Conservation (phyloP, 1,140 invertebrate genomes). For the Orius laevigatus region DNA sequence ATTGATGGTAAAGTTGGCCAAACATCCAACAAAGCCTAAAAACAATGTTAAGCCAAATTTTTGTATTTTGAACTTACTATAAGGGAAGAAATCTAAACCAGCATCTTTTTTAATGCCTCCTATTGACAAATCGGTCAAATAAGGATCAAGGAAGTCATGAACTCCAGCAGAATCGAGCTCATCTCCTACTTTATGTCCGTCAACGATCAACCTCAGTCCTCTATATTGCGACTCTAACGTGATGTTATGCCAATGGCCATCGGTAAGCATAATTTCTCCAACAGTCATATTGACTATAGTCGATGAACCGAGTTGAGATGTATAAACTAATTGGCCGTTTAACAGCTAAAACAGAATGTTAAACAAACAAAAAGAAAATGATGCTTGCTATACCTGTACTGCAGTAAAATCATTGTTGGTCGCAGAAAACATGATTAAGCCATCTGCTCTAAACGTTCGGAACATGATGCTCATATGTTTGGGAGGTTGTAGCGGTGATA, state of each 20-base stretch:
- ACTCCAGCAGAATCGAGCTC: slow-evolving; percentile 67
- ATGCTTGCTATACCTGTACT: slow-evolving; percentile 38
- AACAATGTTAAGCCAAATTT: slow-evolving; percentile 11
- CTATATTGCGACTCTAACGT: slow-evolving; percentile 50
- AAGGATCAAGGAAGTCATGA: slow-evolving; percentile 83
- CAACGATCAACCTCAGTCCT: slow-evolving; percentile 49
- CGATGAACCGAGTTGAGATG: slow-evolving; percentile 46
- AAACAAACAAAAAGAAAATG: background rate
- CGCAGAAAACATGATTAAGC: slow-evolving; percentile 63
- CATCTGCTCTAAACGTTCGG: slow-evolving; percentile 55
- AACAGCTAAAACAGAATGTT: slow-evolving; percentile 27
- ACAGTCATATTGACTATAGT: slow-evolving; percentile 65
- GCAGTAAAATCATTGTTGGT: slow-evolving; percentile 78
- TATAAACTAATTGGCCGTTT: slow-evolving; percentile 53
- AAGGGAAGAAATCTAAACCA: slow-evolving; percentile 30
- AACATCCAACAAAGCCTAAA: slow-evolving; percentile 67
- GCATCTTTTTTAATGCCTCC: slow-evolving; percentile 48
- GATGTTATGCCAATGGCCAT: slow-evolving; percentile 76
- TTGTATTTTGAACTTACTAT: slow-evolving; percentile 23
- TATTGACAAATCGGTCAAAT: slow-evolving; percentile 57
- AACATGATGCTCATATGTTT: slow-evolving; percentile 70
- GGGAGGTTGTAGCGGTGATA: slow-evolving; percentile 25
- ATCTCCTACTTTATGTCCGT: slow-evolving; percentile 54
- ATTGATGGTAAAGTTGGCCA: slow-evolving; percentile 78
- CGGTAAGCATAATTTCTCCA: slow-evolving; percentile 30